Base-by-base conservation (phyloP, 2,888 invertebrate genomes). In the Drosophila anomalipes region DNA sequence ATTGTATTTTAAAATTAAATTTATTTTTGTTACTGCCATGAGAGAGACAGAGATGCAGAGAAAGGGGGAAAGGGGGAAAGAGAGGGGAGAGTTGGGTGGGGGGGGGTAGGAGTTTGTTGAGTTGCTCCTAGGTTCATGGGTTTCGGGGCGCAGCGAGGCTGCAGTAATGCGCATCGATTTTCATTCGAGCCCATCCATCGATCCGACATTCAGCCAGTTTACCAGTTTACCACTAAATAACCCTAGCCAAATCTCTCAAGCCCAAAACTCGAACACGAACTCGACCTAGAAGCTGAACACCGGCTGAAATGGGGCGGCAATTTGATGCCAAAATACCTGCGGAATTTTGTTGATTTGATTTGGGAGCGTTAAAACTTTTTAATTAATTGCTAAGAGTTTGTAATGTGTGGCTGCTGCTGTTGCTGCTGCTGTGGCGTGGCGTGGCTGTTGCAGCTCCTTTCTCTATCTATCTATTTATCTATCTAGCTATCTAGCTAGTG, bases 81-180 rank as follows among this genome's bases (percentile, higher is more conserved):
- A 2, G 16, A 4, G 47, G 22, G 16, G 4, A 22, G 47, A 47
- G 22, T 22, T 47, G 22, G 14, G 22, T 0, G 22, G 22, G 7
- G 22, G 4, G 3, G 14, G 2, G 41, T 4, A 22, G 22, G 64
- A 67, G 74, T 74, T 77, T 77, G 68, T 9, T 64, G 54, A 26
- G 57, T 54, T 62, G 53, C 19, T 37, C 39, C 47, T 44, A 54
- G 74, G 79, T 82, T 79, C 49, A 37, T 52, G 63, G 76, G 79
- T 76, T 79, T 79, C 66, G 71, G 74, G 77, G 77, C 77, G 71
- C 89, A 90, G 44, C 79, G 86, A 89, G 81, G 91, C 84, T 89
- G 90, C 91, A 89, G 74, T 91, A 89, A 89, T 91, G 70, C 76
- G 91, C 77, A 89, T 89, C 91, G 89, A 89, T 89, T 89, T 89